phyloP scores from a whole-genome alignment of 2,888 invertebrate species.

The Orthonychiurus folsomi region DNA sequence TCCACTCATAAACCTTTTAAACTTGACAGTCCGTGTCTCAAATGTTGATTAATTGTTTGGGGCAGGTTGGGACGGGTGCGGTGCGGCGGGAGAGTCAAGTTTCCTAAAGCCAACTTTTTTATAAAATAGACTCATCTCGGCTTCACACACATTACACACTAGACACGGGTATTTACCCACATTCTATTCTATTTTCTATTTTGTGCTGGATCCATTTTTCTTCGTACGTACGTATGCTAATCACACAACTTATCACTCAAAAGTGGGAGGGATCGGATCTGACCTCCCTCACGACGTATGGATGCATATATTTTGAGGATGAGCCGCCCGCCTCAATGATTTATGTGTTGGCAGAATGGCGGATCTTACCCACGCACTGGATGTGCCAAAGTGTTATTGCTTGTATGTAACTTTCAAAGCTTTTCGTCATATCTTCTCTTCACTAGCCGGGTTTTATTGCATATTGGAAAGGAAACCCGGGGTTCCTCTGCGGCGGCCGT shows the following conservation, averaged over 20 bases:
- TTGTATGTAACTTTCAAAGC: not conserved
- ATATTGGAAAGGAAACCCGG: not conserved
- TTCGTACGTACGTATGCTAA: slow-evolving; percentile 1
- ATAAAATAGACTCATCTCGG: no score
- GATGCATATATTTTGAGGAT: not conserved
- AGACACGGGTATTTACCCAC: no score
- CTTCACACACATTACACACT: no score
- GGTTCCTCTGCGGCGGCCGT: no score
- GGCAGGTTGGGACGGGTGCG: no score
- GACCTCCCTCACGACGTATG: not conserved
- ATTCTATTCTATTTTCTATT: not conserved
- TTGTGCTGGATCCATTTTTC: not conserved
- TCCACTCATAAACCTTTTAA: not conserved
- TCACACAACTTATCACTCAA: slow-evolving; percentile 1
- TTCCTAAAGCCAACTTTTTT: no score
- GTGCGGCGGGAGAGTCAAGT: no score
- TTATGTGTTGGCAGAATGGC: not conserved
- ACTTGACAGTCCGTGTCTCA: not conserved
- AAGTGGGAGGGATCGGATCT: not conserved
- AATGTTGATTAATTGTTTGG: not conserved
- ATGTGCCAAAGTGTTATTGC: not conserved
- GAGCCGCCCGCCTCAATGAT: not conserved
- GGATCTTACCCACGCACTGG: not conserved
- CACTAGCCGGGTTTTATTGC: not conserved
- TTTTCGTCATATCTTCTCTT: not conserved